Evolutionary conservation across 2,888 invertebrate genomes (phyloP).

Genomic region (Arrhopalites spinosus): DNA sequence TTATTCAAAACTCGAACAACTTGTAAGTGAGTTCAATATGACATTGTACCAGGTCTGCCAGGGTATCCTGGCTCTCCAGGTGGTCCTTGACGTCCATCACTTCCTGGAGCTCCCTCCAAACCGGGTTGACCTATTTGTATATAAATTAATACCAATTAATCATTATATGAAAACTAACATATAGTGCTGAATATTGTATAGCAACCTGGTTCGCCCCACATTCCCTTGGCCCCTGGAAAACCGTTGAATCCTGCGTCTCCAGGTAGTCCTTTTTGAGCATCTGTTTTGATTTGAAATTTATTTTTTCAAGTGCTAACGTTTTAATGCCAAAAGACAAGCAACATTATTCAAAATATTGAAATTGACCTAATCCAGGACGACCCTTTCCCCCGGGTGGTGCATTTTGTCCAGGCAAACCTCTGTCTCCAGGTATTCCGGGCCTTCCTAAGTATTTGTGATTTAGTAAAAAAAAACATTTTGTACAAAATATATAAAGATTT

Average conservation of each 20-base stretch:
- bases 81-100: not conserved
- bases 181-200: too few species aligned
- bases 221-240: not conserved
- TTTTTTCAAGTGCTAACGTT: too few species aligned
- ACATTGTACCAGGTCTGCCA: not conserved
- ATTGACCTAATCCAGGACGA: not conserved
- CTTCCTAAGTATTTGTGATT: constrained; percentile 6
- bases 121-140: constrained; percentile 6
- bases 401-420: constrained; percentile 34
- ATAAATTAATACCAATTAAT: too few species aligned
- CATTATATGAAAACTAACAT: too few species aligned
- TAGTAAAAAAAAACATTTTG: not conserved
- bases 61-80: not conserved
- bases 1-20: not conserved
- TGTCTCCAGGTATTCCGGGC: constrained; percentile 30
- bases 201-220: not conserved
- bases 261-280: constrained; percentile 1
- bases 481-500: not conserved
- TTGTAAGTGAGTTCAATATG: too few species aligned
- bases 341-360: too few species aligned
- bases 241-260: constrained; percentile 1
- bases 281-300: too few species aligned
- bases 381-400: not conserved
- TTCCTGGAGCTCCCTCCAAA: not conserved
- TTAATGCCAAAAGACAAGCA: too few species aligned